Evolutionary conservation across 2,888 invertebrate genomes (phyloP).

Genomic region (Portevinia maculata): DNA sequence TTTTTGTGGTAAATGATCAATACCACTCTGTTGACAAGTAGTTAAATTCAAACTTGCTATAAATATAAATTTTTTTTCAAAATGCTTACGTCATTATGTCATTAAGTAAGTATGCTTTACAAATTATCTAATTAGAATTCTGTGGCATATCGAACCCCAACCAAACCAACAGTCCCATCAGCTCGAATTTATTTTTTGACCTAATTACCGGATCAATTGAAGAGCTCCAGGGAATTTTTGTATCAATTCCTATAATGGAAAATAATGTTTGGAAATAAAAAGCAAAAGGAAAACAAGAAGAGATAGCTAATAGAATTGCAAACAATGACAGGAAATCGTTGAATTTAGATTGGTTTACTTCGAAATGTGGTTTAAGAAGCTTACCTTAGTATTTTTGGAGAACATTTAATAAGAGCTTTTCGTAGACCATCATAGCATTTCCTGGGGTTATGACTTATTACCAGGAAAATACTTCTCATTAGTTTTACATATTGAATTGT

Average conservation of each 20-base stretch:
- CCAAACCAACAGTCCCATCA: slow-evolving; percentile 5
- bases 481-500: no score
- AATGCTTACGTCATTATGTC: slow-evolving; percentile 34
- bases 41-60: slow-evolving; percentile 12
- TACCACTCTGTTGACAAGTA: slow-evolving; percentile 13
- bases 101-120: slow-evolving; percentile 48
- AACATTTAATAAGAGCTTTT: no score
- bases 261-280: slow-evolving; percentile 1
- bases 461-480: no score
- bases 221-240: slow-evolving; percentile 4
- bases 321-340: slow-evolving; percentile 56
- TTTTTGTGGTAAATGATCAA: not conserved
- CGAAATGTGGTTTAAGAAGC: no score
- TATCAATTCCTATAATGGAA: slow-evolving; percentile 56
- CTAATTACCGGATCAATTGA: slow-evolving; percentile 61
- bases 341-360: slow-evolving; percentile 2
- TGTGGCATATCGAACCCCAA: not conserved
- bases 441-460: no score
- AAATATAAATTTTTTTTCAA: slow-evolving; percentile 12
- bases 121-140: slow-evolving; percentile 56
- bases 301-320: slow-evolving; percentile 12
- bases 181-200: slow-evolving; percentile 58
- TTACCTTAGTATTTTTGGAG: no score
- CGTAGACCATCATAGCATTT: no score
- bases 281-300: not conserved